These are phyloP conservation scores for Heterodera schachtii DNA, from an alignment of 1,140 invertebrate species.

Conservation along the genomic window DNA sequence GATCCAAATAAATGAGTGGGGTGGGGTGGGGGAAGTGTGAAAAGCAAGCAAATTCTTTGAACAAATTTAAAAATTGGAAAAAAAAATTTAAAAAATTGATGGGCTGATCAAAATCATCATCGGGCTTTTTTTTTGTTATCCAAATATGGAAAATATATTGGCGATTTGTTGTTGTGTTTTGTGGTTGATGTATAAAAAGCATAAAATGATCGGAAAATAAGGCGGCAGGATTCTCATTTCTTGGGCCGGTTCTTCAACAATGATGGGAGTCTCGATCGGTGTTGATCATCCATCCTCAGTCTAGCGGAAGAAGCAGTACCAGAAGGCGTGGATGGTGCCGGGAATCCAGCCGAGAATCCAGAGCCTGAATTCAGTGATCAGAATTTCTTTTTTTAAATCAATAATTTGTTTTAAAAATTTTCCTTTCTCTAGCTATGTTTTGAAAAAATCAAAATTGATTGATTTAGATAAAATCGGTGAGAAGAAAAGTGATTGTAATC, in stretches of 20 bases:
- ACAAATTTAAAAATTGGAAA: neutral
- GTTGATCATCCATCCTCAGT: too few species aligned
- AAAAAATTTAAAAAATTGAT: neutral
- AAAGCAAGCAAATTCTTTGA: too few species aligned
- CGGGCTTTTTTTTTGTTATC: neutral
- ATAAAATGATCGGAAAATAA: neutral
- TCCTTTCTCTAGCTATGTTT: too few species aligned
- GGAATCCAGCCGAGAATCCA: conserved; percentile 42
- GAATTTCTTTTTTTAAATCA: neutral
- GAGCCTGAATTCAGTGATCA: conserved; percentile 4
- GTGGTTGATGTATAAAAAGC: neutral
- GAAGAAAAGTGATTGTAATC: too few species aligned
- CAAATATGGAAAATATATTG: neutral
- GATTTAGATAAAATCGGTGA: too few species aligned
- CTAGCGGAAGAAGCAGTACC: conserved; percentile 45
- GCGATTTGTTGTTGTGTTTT: too few species aligned
- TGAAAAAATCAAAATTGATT: too few species aligned
- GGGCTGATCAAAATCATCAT: neutral
- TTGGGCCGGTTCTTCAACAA: neutral
- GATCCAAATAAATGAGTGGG: too few species aligned
- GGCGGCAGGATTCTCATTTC: neutral
- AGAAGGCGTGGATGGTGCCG: conserved; percentile 39
- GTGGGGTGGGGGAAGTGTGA: too few species aligned
- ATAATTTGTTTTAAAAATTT: too few species aligned
- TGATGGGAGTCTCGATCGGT: too few species aligned